Conservation (phyloP, 2,888 invertebrate genomes). For the Pinctada fucata region DNA sequence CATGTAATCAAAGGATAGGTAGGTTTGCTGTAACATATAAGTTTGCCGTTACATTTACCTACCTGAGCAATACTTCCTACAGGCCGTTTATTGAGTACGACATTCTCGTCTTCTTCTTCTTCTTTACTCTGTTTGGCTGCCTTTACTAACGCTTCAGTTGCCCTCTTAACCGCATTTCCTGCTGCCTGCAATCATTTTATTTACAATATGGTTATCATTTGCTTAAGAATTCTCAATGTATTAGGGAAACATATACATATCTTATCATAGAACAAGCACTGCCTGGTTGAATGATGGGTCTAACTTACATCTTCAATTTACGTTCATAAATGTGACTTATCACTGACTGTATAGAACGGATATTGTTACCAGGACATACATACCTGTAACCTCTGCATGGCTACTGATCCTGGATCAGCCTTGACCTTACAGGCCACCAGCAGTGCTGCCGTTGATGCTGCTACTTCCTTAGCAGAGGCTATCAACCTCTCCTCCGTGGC, state of each 20-base stretch:
- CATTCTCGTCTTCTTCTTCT: slow-evolving; percentile 88
- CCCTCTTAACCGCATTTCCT: slow-evolving; percentile 97
- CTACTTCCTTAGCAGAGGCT: slow-evolving; percentile 92
- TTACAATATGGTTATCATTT: too few species aligned
- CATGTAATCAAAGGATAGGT: too few species aligned
- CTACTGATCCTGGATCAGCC: slow-evolving; percentile 96
- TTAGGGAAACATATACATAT: too few species aligned
- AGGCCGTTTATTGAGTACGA: slow-evolving; percentile 93
- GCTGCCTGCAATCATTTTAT: slow-evolving; percentile 83
- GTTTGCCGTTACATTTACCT: slow-evolving; percentile 21
- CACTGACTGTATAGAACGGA: too few species aligned
- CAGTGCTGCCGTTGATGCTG: slow-evolving; percentile 97
- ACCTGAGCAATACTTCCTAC: slow-evolving; percentile 97
- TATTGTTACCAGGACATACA: slow-evolving; percentile 13
- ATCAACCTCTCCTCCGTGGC: slow-evolving; percentile 93
- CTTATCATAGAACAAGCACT: too few species aligned
- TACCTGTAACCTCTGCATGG: slow-evolving; percentile 89
- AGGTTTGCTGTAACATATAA: too few species aligned
- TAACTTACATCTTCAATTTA: too few species aligned
- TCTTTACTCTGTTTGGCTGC: slow-evolving; percentile 95
- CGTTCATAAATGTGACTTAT: too few species aligned
- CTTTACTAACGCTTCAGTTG: slow-evolving; percentile 96
- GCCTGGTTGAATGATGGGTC: background rate
- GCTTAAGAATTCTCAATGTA: too few species aligned
- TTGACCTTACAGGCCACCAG: slow-evolving; percentile 99